Percentiles rank a stretch among this genome's conserved stretches.
Conservation (phyloP, 2,888 invertebrate species). For the Aproaerema taeniolella region DNA sequence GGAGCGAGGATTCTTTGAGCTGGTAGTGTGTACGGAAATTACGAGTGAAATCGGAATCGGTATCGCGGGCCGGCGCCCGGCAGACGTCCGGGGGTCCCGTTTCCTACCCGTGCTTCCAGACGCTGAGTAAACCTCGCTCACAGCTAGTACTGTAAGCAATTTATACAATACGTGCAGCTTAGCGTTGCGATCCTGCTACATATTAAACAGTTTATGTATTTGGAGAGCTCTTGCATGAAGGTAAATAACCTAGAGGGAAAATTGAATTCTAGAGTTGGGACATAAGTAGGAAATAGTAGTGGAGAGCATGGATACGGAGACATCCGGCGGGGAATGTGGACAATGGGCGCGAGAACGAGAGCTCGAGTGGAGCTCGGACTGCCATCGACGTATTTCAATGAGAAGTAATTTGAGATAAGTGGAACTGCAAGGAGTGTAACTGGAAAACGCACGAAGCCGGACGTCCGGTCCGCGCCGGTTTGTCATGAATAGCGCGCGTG, state of each 20-base stretch:
- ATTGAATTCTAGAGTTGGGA: not conserved
- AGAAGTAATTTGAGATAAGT: not conserved
- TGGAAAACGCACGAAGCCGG: not conserved
- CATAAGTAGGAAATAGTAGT: conserved; percentile 5
- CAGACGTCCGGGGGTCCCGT: not conserved
- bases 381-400: not conserved
- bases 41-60: conserved; percentile 3
- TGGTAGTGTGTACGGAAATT: conserved; percentile 27
- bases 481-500: too few species aligned
- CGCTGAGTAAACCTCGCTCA: not conserved
- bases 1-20: conserved; percentile 38
- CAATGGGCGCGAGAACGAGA: not conserved
- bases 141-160: conserved; percentile 1
- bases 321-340: conserved; percentile 1
- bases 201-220: conserved; percentile 2
- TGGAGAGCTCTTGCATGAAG: conserved; percentile 5
- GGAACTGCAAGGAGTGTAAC: not conserved
- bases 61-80: not conserved
- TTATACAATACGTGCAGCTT: conserved; percentile 4
- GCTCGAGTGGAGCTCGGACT: not conserved
- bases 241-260: conserved; percentile 2
- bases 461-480: not conserved
- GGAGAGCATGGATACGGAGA: not conserved
- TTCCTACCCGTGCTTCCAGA: not conserved
- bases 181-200: not conserved